Percentiles rank a stretch among this genome's conserved stretches.
Evolutionary conservation across 2,797 vertebrate genomes (phyloP).

Genomic region (Mus caroli): DNA sequence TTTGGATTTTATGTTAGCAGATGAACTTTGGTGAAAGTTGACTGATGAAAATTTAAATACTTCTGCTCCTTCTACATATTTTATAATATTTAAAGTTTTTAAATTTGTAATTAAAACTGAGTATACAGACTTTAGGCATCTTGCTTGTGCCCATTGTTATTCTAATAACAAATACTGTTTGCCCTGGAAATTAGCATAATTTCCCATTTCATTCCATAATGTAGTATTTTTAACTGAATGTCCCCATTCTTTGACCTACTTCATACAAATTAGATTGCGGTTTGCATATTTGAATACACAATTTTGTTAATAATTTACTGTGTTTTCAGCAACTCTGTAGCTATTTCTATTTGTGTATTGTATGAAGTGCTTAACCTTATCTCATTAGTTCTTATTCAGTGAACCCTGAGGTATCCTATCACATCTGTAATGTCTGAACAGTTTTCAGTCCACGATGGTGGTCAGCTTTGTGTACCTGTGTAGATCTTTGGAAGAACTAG

Average conservation of each 20-base stretch:
- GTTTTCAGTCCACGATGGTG: neutral
- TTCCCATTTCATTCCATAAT: slow-evolving; percentile 53
- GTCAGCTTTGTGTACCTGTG: neutral
- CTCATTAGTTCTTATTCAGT: slow-evolving; percentile 22
- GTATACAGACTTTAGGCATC: slow-evolving; percentile 9
- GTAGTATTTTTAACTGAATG: slow-evolving; percentile 51
- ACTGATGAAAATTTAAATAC: slow-evolving; percentile 18
- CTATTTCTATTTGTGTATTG: slow-evolving; percentile 39
- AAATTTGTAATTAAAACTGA: slow-evolving; percentile 23
- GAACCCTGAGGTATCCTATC: neutral
- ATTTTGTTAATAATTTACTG: slow-evolving; percentile 18
- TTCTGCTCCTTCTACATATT: neutral
- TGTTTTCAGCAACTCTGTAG: neutral
- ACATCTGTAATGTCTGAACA: slow-evolving; percentile 21
- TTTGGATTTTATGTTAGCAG: slow-evolving; percentile 26
- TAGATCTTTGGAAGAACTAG: neutral
- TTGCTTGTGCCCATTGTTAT: neutral
- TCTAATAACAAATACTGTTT: slow-evolving; percentile 10
- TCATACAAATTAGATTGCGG: slow-evolving; percentile 10
- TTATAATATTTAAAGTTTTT: neutral
- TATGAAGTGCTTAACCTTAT: slow-evolving; percentile 47
- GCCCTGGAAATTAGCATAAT: neutral
- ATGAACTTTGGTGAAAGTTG: slow-evolving; percentile 2
- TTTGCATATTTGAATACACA: slow-evolving; percentile 49
- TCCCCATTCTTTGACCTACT: slow-evolving; percentile 27